Base-by-base conservation (phyloP, 2,797 vertebrate genomes). In the Tokudaia muenninki region DNA sequence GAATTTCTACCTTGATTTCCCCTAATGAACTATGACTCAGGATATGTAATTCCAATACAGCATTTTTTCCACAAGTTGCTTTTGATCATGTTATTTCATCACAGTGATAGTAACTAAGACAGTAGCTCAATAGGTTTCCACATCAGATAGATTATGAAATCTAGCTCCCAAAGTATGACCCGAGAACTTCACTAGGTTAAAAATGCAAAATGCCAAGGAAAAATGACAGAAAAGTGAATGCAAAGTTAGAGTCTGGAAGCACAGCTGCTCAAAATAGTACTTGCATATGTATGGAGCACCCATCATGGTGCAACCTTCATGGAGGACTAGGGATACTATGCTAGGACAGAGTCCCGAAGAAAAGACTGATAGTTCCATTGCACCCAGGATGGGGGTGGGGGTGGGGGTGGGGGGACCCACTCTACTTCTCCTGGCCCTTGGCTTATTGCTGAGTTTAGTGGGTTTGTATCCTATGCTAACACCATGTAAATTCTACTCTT, bases 341-440 rank as follows among this genome's bases (percentile, higher is more conserved):
- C 37, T 41, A 22, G 21, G 41, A 26, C 74, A 44, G 41, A 10
- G 10, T 44, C 3, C 57, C 10, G 81, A 63, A 29, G 6, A 44
- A 61, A 80, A 13, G 77, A 80, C 34, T 22, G 75, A 55, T n/a
- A 22, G 9, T 80, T 80, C 14, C 81, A 41, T 10, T 44, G 24
- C 81, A 63, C 37, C 2, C 9, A 3, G 34, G 31, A 16, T 70
- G 14, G 5, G 31, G 26, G 14, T 67, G 12, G 0, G 0, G 0
- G 13, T 19, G 67, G 67, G 41, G 3, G 41, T 41, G 41, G 41
- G 41, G 16, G 0, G 2, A 11, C 6, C 1, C 34, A 12, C 34
- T 65, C 47, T 19, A 6, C 6, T 29, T 34, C 57, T 29, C 10
- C 37, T 37, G 65, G 19, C 2, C 17, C 34, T 6, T 4, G 5